Conservation (phyloP, 2,113 vertebrate genomes). For the Bagarius yarrelli region DNA sequence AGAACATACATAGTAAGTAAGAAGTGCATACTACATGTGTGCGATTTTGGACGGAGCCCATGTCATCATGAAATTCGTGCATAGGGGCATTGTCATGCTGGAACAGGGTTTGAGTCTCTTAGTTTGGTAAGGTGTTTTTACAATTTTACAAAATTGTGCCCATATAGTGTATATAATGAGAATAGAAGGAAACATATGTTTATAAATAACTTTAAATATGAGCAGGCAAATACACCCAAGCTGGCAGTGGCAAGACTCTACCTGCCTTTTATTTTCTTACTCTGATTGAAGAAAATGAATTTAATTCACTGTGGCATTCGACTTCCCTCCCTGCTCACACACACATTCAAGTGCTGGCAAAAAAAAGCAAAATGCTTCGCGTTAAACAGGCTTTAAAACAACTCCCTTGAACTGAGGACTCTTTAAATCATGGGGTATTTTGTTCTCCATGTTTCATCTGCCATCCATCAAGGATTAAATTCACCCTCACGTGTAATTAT, state of each 20-base stretch:
- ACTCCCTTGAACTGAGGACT: neutral
- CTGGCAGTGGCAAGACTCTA: constrained; percentile 45
- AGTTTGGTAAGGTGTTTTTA: no score
- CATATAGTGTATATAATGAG: neutral
- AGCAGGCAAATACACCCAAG: constrained; percentile 22
- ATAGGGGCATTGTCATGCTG: no score
- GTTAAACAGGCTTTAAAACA: neutral
- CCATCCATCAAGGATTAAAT: neutral
- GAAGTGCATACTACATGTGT: no score
- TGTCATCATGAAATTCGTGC: no score
- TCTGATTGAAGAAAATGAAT: neutral
- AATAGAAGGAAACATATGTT: no score
- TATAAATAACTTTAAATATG: neutral
- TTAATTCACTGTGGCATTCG: neutral
- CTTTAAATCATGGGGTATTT: neutral
- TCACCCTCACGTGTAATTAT: constrained; percentile 2
- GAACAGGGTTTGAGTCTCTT: no score
- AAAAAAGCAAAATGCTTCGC: neutral
- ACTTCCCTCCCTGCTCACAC: neutral
- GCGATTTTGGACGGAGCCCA: no score
- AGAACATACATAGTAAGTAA: no score
- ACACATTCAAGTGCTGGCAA: constrained; percentile 3
- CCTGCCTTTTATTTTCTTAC: constrained; percentile 19
- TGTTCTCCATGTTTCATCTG: neutral
- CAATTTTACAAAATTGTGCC: no score